These are phyloP conservation scores for Xestia ashworthii DNA, from an alignment of 2,888 invertebrate species.

Conservation along the genomic window DNA sequence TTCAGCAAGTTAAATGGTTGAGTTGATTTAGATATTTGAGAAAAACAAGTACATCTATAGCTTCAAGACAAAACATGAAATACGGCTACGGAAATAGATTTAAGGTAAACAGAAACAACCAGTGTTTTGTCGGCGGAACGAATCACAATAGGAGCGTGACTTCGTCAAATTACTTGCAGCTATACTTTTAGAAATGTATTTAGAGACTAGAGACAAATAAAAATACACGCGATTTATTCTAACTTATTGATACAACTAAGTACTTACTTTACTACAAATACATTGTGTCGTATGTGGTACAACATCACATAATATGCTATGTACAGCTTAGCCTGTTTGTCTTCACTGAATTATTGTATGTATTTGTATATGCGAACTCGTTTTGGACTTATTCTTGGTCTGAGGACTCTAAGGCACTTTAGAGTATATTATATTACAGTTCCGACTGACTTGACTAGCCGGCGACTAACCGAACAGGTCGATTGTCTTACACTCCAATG, in stretches of 20 bases:
- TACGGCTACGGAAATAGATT: constrained; percentile 17
- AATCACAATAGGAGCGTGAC: constrained; percentile 39
- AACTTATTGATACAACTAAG: not conserved
- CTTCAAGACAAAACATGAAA: constrained; percentile 7
- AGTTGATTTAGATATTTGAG: not conserved
- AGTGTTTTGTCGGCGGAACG: constrained; percentile 19
- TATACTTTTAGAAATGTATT: constrained; percentile 23
- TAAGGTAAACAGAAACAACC: not conserved
- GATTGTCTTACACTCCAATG: too few relatives aligned
- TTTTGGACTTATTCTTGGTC: too few relatives aligned
- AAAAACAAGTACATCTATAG: not conserved
- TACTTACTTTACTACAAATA: too few relatives aligned
- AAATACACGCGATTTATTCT: not conserved
- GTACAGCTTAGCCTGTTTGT: too few relatives aligned
- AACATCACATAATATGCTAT: not conserved
- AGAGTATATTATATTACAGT: too few relatives aligned
- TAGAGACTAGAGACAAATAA: constrained; percentile 2
- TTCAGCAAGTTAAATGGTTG: not conserved
- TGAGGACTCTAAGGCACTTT: too few relatives aligned
- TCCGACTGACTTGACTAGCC: too few relatives aligned
- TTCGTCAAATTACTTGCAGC: constrained; percentile 31
- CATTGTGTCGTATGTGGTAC: not conserved
- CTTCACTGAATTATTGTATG: too few relatives aligned
- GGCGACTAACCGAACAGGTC: too few relatives aligned
- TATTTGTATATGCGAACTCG: too few relatives aligned